Evolutionary conservation across 1,140 invertebrate species (phyloP).

Genomic region (Xylocopa sonorina): DNA sequence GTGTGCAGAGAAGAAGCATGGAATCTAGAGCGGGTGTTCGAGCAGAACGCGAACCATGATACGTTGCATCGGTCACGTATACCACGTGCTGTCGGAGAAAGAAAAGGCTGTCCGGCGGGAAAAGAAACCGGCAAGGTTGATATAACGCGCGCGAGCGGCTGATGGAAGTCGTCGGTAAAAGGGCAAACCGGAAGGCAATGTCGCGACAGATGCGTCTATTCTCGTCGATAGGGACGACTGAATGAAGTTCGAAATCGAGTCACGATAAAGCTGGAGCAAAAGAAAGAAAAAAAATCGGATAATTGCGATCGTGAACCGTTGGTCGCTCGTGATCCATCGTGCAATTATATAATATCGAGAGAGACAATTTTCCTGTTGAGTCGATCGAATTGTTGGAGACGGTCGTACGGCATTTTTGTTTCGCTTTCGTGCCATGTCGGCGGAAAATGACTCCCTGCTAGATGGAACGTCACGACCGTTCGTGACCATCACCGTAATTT

Average conservation of each 20-base stretch:
- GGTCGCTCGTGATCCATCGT: background rate
- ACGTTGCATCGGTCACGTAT: constrained; percentile 68
- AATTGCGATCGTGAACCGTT: background rate
- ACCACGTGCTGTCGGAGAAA: constrained; percentile 22
- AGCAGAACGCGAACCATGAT: background rate
- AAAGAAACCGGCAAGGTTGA: background rate
- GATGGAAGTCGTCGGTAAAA: constrained; percentile 4
- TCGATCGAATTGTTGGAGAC: background rate
- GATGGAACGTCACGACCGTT: background rate
- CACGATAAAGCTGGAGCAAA: background rate
- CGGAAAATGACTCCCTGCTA: background rate
- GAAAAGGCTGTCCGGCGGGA: background rate
- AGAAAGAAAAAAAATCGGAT: too few relatives aligned
- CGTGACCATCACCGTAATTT: background rate
- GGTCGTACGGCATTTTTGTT: background rate
- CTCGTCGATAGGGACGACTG: background rate
- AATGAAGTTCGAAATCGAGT: background rate
- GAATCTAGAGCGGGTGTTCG: constrained; percentile 17
- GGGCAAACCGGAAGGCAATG: background rate
- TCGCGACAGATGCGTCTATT: background rate
- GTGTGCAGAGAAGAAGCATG: background rate
- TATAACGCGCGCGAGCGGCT: background rate
- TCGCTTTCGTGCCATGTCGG: background rate
- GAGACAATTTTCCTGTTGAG: background rate
- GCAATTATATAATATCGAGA: background rate